Base-by-base conservation (phyloP, 2,888 invertebrate genomes). In the Stramonita haemastoma region DNA sequence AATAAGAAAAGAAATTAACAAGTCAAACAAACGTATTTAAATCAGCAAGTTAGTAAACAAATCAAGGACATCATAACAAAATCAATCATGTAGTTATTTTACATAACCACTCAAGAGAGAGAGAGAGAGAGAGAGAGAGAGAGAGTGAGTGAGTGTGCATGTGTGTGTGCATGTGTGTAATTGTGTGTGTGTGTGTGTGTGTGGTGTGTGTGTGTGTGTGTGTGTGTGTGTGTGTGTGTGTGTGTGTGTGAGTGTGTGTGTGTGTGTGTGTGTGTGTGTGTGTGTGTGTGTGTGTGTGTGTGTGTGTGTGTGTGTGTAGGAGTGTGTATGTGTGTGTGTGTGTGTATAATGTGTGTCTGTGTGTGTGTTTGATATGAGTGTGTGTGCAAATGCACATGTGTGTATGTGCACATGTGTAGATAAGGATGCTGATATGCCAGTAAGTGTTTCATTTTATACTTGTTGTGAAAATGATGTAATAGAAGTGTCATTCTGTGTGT, bases 141-240 rank as follows among this genome's bases (percentile, higher is more conserved):
- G 60, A 17, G 60, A 22, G 22, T 60, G 15, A 19, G 60, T 60
- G 60, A 19, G 60, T 60, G 60, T 60, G 60, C 13, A 15, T 57
- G 60, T 2, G 60, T 60, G 60, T 60, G 60, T 60, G 57, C 15
- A 17, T 57, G 57, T 57, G 57, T 57, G 57, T 57, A 17, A 22
- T 0, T 73, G n/a, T 77, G n/a, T 77, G 77, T 77, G 77, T 77
- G 77, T 46, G 60, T 60, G 60, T 60, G n/a, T 77, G n/a, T 77
- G 29, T 77, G 77, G 29, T 77, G 77, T 77, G 26, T 77, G 13
- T 77, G 6, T 77, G 26, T 77, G n/a, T 29, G n/a, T 77, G 77
- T 77, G n/a, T 77, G 77, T 77, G n/a, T n/a, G 0, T n/a, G 77
- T 77, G 26, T 77, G 29, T 77, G 5, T 83, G 83, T 83, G 83